These are phyloP conservation scores for Ditylenchus weischeri DNA, from an alignment of 2,888 invertebrate genomes.

Conservation along the genomic window DNA sequence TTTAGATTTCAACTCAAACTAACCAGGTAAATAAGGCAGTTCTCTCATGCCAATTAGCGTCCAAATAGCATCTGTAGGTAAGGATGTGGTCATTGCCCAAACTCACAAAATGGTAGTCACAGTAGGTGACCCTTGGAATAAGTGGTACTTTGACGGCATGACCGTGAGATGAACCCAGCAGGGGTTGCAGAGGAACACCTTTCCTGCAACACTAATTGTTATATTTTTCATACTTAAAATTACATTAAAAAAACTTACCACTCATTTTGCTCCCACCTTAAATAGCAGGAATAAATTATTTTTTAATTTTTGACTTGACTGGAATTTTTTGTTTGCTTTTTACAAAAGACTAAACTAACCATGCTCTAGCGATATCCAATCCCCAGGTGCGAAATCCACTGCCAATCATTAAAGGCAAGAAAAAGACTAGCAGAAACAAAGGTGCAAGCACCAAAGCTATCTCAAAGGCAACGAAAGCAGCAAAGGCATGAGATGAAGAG, in stretches of 20 bases:
- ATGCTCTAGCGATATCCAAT: constrained; percentile 27
- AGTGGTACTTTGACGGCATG: constrained; percentile 19
- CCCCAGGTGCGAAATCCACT: constrained; percentile 30
- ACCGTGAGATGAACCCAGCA: constrained; percentile 12
- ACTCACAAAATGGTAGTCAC: constrained; percentile 35
- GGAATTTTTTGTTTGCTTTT: not conserved
- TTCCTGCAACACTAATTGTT: constrained; percentile 14
- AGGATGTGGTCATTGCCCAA: constrained; percentile 26
- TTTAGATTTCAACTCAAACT: not conserved
- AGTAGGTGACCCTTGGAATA: constrained; percentile 30
- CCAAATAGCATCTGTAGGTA: constrained; percentile 32
- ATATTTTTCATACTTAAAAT: too few relatives aligned
- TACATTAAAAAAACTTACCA: too few relatives aligned
- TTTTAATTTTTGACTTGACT: not conserved
- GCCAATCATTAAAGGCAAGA: constrained; percentile 31
- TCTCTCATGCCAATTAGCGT: constrained; percentile 33
- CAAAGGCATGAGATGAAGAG: constrained; percentile 30
- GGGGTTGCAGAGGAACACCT: constrained; percentile 20
- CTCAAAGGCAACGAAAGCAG: constrained; percentile 29
- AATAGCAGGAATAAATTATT: not conserved
- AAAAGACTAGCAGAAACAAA: constrained; percentile 22
- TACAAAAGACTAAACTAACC: constrained; percentile 13
- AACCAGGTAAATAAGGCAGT: constrained; percentile 35
- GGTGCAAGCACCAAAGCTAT: constrained; percentile 28
- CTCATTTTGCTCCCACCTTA: constrained; percentile 3